Base-by-base conservation (phyloP, 2,888 invertebrate genomes). In the Formica aserva region DNA sequence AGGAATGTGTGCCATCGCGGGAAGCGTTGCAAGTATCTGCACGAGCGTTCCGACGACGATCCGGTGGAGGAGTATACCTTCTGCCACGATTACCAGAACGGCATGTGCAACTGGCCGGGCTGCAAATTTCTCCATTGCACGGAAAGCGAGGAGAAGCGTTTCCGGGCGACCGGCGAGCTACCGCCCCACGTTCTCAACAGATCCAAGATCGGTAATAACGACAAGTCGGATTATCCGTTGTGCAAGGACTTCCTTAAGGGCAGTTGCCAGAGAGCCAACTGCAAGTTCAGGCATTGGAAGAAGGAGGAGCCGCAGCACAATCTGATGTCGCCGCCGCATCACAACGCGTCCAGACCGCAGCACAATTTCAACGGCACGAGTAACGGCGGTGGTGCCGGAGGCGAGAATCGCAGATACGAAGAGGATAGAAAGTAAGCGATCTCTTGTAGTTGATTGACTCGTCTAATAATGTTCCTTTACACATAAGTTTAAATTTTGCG, bases 71-170 rank as follows among this genome's bases (percentile, higher is more conserved):
- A 94, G 72, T 94, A 94, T 87, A 94, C 95, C 57, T 97, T 97
- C 90, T 97, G 97, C 91, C 96, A 96, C 91, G 97, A 97, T 92
- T 96, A 95, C 92, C 98, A 98, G 95, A 98, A 98, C 93, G 96
- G 96, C 63, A 96, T 97, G 85, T 98, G 98, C 92, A 95, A 96
- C n/a, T 96, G 98, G 90, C 95, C 96, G 4, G 97, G 96, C 83
- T 98, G 97, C 92, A 97, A 97, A 92, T 98, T 97, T 93, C 95
- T 97, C 63, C 98, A 98, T 94, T 97, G 97, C 92, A 96, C 97
- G 0, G 95, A 97, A 26, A 97, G 97, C 90, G 97, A 98, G 93
- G 97, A 97, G 91, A 96, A 97, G 85, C 97, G 97, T 90, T 98
- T 97, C 91, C 96, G 97, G 89, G 95, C 96, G 72, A 97, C 97